phyloP scores from a whole-genome alignment of 1,140 invertebrate species.

The Magallana angulata region DNA sequence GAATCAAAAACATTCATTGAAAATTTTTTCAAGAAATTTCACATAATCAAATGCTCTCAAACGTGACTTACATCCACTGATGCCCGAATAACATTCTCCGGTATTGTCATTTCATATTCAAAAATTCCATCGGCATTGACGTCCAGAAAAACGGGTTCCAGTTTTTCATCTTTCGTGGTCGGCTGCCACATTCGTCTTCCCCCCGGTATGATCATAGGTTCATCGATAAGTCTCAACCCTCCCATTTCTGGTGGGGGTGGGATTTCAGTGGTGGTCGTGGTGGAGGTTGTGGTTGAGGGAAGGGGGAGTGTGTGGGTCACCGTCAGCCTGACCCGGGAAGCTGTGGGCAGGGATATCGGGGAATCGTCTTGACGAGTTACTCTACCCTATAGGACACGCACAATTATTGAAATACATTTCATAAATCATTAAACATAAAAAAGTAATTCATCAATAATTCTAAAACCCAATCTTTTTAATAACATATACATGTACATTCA shows the following conservation, averaged over 20 bases:
- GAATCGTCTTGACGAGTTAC: conserved; percentile 61
- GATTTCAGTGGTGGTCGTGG: neutral
- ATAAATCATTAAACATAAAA: neutral
- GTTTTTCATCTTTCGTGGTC: neutral
- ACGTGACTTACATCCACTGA: conserved; percentile 53
- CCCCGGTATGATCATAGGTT: neutral
- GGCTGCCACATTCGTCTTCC: conserved; percentile 8
- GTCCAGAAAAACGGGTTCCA: conserved; percentile 40
- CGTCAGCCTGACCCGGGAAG: conserved; percentile 53
- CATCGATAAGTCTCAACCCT: neutral
- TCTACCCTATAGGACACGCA: conserved; percentile 54
- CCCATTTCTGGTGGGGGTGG: neutral
- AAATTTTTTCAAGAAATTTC: neutral
- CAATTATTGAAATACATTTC: neutral
- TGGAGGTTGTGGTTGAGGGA: conserved; percentile 38
- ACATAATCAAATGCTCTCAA: neutral
- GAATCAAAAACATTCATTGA: neutral
- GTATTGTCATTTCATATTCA: conserved; percentile 57
- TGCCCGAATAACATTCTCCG: conserved; percentile 53
- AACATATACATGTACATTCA: neutral
- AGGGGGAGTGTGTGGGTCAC: conserved; percentile 51
- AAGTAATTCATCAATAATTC: too few species aligned
- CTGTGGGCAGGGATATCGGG: conserved; percentile 49
- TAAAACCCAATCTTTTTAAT: too few species aligned
- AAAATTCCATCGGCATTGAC: conserved; percentile 62